Base-by-base conservation (phyloP, 2,113 vertebrate genomes). In the Eonycteris spelaea region DNA sequence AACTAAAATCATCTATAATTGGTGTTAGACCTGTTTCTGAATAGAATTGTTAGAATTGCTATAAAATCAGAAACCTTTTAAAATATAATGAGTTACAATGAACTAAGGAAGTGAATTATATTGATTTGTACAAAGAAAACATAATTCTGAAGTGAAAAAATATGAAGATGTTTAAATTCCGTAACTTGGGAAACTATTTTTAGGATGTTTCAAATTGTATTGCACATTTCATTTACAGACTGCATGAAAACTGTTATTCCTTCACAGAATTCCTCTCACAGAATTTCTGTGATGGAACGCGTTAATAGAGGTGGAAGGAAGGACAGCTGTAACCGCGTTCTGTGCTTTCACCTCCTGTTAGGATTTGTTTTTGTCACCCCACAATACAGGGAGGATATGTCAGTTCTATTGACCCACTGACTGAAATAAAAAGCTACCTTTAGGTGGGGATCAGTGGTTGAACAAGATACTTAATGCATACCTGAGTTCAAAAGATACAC, bases 21-120 rank as follows among this genome's bases (percentile, higher is more conserved):
- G 5, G 33, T 90, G 6, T 95, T 86, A 8, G 45, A 51, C 35
- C 57, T 30, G 0, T 67, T 92, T 96, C 77, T 87, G 57, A 86
- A 40, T 57, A 67, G 43, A 91, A 93, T 91, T 75, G 22, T 53
- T 96, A 87, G n/a, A 85, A 74, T 80, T 91, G 55, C 43, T 90
- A 26, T 24, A 89, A 70, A 92, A 78, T 30, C 6, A 83, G 61
- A 93, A 91, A 75, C 8, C 14, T 86, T 45, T 53, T 67, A n/a
- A 90, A 92, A 67, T 82, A 40, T 4, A 65, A 7, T 59, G 59
- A 91, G 3, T 89, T 88, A 57, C 18, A 75, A 19, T 73, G 45
- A 93, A 79, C 28, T 75, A 79, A 96, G 79, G 24, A 87, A 94
- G n/a, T 48, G 33, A 33, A 30, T 38, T 35, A 33, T 55, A 68